Percentiles rank a stretch among this genome's conserved stretches.
Evolutionary conservation across 2,113 vertebrate species (phyloP).

Genomic region (Hippoglossus stenolepis): DNA sequence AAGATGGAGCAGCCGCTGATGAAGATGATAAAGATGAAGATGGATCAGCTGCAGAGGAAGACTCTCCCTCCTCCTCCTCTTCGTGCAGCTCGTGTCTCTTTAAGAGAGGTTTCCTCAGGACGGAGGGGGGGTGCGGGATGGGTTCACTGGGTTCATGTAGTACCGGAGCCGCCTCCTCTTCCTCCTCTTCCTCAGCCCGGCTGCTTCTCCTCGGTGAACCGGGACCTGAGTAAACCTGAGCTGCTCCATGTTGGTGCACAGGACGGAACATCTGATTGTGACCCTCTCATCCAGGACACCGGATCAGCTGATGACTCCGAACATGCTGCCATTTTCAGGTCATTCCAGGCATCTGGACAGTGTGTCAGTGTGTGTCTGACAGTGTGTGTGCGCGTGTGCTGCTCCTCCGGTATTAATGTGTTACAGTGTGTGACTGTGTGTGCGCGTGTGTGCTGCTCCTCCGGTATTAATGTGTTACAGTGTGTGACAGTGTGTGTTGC

Average conservation of each 20-base stretch:
- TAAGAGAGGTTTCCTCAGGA: conserved; percentile 73
- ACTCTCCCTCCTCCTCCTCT: conserved; percentile 1
- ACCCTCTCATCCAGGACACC: conserved; percentile 63
- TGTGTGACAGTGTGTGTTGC: not conserved
- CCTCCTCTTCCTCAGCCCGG: conserved; percentile 50
- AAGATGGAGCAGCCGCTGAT: too few relatives aligned
- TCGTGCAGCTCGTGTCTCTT: conserved; percentile 65
- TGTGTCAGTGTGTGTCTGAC: not conserved
- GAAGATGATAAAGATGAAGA: too few relatives aligned
- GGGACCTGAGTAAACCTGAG: not conserved
- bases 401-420: too few relatives aligned
- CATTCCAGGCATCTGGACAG: conserved; percentile 63
- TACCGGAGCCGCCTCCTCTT: conserved; percentile 62
- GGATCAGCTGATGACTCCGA: conserved; percentile 67
- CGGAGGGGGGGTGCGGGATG: conserved; percentile 62
- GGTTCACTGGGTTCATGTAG: conserved; percentile 83
- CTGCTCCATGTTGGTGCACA: too few relatives aligned
- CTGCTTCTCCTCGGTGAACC: conserved; percentile 51
- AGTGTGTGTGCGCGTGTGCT: not conserved
- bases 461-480: too few relatives aligned
- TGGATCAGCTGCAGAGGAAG: too few relatives aligned
- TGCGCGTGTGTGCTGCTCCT: not conserved
- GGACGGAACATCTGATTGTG: conserved; percentile 39
- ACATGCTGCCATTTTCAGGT: conserved; percentile 79
- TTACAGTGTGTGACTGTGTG: not conserved